Base-by-base conservation (phyloP, 2,888 invertebrate genomes). In the Trypoxylon attenuatum region DNA sequence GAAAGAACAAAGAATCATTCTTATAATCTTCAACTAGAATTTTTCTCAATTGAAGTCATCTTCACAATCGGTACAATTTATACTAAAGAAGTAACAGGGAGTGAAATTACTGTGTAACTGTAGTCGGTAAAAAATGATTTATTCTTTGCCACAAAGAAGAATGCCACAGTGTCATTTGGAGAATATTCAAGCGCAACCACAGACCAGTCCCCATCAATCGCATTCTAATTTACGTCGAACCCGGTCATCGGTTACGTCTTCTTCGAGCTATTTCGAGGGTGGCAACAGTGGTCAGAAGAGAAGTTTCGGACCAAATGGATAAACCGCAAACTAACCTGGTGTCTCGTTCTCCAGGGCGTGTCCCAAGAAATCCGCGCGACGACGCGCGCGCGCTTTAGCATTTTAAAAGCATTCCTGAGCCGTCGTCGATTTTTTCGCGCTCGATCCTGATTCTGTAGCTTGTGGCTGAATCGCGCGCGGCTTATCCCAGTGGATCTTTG, bases 351-450 rank as follows among this genome's bases (percentile, higher is more conserved):
- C 43, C 23, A 58, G 51, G 33, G 55, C 61, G 54, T 39, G 71
- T 67, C 53, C 39, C 65, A 43, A 46, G 69, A 57, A 74, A 67
- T 57, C 66, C 58, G 58, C 47, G 38, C 43, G 42, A 54, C 53
- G 71, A 62, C 66, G 64, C 78, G 45, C 71, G 62, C 66, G 64
- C 78, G 45, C 71, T 76, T 79, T 79, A 77, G 77, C 78, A 78
- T 78, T 75, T 78, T 78, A 78, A 78, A 77, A 78, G 78, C 78
- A 79, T 77, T 78, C 77, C 68, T 61, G 54, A 39, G 54, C 47
- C n/a, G n/a, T 58, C 53, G 42, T 76, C 51, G 73, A 69, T 72
- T 72, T 78, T 63, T 68, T 65, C 53, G n/a, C 45, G n/a, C 5
- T 43, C 61, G 66, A 66, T 70, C 66, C 42, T 62, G 69, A 67